Evolutionary conservation across 1,140 invertebrate species (phyloP).

Genomic region (Goniozus legneri): DNA sequence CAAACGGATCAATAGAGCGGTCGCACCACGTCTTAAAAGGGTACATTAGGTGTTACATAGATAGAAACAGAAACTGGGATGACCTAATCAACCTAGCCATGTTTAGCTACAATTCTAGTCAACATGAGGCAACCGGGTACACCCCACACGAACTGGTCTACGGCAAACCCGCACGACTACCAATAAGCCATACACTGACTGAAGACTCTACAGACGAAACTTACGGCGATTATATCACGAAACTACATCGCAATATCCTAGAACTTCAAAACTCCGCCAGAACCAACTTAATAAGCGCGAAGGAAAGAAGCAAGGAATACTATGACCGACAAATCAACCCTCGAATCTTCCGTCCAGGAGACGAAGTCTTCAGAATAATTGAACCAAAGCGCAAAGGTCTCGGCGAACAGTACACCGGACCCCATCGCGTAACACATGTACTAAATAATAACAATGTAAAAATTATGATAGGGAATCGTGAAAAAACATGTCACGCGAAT

Average conservation of each 20-base stretch:
- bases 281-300: not conserved
- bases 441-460: not conserved
- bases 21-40: not conserved
- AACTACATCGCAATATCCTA: not conserved
- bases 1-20: not conserved
- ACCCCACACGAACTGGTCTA: not conserved
- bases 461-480: not conserved
- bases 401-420: not conserved
- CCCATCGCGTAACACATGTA: not conserved
- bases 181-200: not conserved
- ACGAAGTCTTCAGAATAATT: not conserved
- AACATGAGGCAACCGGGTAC: constrained; percentile 15
- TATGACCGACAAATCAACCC: constrained; percentile 6
- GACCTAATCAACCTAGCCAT: constrained; percentile 6
- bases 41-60: not conserved
- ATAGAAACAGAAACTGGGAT: not conserved
- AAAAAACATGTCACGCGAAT: not conserved
- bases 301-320: constrained; percentile 8
- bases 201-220: not conserved
- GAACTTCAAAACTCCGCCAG: not conserved
- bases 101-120: constrained; percentile 12
- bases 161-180: not conserved
- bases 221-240: not conserved
- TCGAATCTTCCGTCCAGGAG: not conserved
- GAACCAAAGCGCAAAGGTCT: constrained; percentile 3